A percentile compares a stretch with the other conserved stretches of the same genome.
phyloP scores from a whole-genome alignment of 1,140 invertebrate genomes.

The Berghia stephanieae region DNA sequence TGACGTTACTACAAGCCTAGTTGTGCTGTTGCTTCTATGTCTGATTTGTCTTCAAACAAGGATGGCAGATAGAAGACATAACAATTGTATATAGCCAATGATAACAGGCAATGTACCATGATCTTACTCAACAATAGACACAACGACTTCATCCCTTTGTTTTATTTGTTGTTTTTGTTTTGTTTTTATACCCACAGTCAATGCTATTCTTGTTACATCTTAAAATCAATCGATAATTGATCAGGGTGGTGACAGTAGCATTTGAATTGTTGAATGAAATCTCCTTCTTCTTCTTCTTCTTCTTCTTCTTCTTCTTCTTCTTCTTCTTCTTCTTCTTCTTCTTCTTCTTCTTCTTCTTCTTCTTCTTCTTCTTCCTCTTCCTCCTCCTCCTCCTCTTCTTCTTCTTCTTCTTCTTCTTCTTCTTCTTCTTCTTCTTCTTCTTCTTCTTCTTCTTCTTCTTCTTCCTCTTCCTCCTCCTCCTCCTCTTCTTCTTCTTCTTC shows the following conservation, averaged over 20 bases:
- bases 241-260: background rate
- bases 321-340: conserved; percentile 3
- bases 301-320: background rate
- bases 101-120: too few relatives aligned
- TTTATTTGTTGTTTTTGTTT: too few relatives aligned
- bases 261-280: background rate
- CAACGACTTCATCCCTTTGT: too few relatives aligned
- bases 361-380: background rate
- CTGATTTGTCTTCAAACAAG: too few relatives aligned
- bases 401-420: background rate
- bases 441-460: conserved; percentile 20
- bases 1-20: too few relatives aligned
- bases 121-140: too few relatives aligned
- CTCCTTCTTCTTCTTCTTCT: background rate
- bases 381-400: conserved; percentile 15
- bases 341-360: background rate
- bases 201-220: background rate
- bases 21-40: too few relatives aligned
- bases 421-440: background rate
- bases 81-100: too few relatives aligned
- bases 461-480: background rate
- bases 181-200: too few relatives aligned
- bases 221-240: background rate
- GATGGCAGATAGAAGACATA: too few relatives aligned
- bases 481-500: background rate